These are phyloP conservation scores for Microctonus aethiopoides DNA, from an alignment of 2,888 invertebrate genomes.

Conservation along the genomic window DNA sequence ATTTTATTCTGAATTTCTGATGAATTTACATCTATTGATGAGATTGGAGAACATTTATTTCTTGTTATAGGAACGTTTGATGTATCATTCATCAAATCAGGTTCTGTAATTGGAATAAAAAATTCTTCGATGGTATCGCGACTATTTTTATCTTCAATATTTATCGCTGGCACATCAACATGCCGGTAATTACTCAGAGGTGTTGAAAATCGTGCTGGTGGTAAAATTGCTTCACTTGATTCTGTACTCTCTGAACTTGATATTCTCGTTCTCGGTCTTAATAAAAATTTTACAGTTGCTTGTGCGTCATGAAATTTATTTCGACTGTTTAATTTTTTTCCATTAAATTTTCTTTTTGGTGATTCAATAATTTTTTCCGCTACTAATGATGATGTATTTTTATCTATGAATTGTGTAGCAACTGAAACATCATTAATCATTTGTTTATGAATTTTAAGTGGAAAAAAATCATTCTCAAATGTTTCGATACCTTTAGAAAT, in stretches of 20 bases:
- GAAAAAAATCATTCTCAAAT: not conserved
- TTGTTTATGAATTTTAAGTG: not conserved
- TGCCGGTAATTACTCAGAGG: conserved; percentile 37
- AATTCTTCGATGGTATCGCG: not conserved
- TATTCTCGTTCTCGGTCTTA: conserved; percentile 10
- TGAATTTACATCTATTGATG: conserved; percentile 1
- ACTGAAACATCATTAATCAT: not conserved
- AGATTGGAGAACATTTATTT: conserved; percentile 6
- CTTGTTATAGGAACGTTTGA: not conserved
- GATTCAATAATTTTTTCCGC: not conserved
- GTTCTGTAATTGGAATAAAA: not conserved
- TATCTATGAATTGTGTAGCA: not conserved
- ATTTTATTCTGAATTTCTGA: conserved; percentile 14
- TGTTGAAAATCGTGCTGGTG: conserved; percentile 39
- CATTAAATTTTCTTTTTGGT: not conserved
- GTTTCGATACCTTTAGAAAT: not conserved
- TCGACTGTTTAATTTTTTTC: not conserved
- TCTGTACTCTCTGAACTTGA: conserved; percentile 20
- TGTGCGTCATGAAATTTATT: not conserved
- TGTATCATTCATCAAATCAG: not conserved
- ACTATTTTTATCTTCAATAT: not conserved
- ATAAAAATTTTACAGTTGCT: conserved; percentile 10
- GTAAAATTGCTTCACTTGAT: conserved; percentile 6
- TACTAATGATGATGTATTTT: not conserved
- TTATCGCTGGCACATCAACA: not conserved